Conservation (phyloP, 2,888 invertebrate species). For the Sminthurinus aureus region DNA sequence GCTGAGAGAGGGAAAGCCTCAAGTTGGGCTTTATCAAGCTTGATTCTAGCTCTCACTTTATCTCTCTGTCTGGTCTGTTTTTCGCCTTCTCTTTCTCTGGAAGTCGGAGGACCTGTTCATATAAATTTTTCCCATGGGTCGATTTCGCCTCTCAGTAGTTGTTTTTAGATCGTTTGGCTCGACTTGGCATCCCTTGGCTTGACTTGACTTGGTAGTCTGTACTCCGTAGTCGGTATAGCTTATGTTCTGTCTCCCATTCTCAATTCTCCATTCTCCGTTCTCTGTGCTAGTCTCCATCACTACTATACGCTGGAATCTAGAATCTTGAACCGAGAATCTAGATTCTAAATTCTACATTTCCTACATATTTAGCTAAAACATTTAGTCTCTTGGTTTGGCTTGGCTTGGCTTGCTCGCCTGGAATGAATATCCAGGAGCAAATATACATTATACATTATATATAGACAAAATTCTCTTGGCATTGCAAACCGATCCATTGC, state of each 20-base stretch:
- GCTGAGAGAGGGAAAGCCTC: not conserved
- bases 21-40: not conserved
- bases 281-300: no score
- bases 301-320: no score
- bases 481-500: no score
- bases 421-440: no score
- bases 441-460: no score
- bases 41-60: not conserved
- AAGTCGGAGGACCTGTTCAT: slow-evolving; percentile 44
- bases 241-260: not conserved
- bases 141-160: slow-evolving; percentile 36
- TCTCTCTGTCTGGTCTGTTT: not conserved
- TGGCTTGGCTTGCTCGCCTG: no score
- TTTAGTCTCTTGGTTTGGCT: no score
- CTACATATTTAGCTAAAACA: not conserved
- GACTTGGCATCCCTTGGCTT: no score
- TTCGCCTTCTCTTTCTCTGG: not conserved
- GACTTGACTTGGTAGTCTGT: no score
- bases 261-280: not conserved
- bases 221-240: no score
- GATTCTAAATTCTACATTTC: not conserved
- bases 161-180: slow-evolving; percentile 28
- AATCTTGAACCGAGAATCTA: not conserved
- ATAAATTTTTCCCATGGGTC: slow-evolving; percentile 56
- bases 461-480: no score